Evolutionary conservation across 2,797 vertebrate genomes (phyloP).

Genomic region (Sciurus vulgaris): DNA sequence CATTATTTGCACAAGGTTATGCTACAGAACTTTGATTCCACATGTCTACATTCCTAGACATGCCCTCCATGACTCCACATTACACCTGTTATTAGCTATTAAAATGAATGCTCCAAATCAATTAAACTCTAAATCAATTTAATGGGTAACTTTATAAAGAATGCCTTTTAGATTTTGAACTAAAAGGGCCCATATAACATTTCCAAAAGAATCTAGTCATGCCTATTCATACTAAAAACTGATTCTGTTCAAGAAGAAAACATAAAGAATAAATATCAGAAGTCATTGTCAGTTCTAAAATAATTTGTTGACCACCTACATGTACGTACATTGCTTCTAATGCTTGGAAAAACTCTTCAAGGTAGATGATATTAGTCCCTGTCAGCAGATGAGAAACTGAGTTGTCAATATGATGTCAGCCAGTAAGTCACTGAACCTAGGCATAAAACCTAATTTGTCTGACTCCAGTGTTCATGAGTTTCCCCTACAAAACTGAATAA

Average conservation of each 20-base stretch:
- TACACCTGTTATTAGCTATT: neutral
- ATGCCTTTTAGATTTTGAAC: neutral
- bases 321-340: neutral
- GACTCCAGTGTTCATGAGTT: neutral
- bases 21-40: neutral
- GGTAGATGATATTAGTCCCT: neutral
- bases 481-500: neutral
- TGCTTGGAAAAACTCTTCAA: neutral
- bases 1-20: neutral
- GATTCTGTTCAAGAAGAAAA: neutral
- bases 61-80: neutral
- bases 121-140: constrained; percentile 21
- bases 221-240: neutral
- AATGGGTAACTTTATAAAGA: neutral
- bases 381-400: neutral
- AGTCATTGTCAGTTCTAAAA: constrained; percentile 13
- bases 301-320: neutral
- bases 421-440: neutral
- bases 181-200: constrained; percentile 10
- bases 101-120: neutral
- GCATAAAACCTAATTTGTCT: neutral
- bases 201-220: neutral
- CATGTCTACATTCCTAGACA: neutral
- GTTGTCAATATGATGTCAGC: neutral
- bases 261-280: neutral